Evolutionary conservation across 2,113 vertebrate genomes (phyloP), one percentile per base, ranked within the genome.

Genomic region (Reinhardtius hippoglossoides): DNA sequence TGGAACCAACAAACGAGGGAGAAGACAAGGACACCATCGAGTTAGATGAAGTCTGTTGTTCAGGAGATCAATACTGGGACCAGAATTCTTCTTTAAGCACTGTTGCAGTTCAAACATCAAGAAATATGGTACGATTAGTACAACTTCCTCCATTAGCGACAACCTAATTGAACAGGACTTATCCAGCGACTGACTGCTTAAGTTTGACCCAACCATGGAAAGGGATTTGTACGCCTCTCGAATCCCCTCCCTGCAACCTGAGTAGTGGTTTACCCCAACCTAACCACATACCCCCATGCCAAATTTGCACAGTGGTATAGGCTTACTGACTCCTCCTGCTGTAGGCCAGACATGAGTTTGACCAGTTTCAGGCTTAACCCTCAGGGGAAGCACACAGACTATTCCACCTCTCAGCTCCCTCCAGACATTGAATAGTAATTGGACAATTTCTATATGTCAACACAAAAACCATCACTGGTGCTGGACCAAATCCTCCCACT

Each of bases 401-500:
- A 67, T 59, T 86, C 81, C 72, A 83, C 60, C 40, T 40, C 52
- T 69, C 21, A 65, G 67, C 58, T 57, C 37, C 56, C 26, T 74
- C 56, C 37, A 74, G 68, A 85, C 69, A 52, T 69, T 26, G 27
- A 58, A 79, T 59, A 75, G 66, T 72, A 71, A 67, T 76, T 71
- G 62, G 66, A 74, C 71, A 58, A 27, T 82, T 71, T 71, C 23
- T 46, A 18, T 58, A 50, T 52, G 40, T 71, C 76, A 79, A 76
- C 66, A 82, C 59, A 55, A 79, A 72, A 69, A 66, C 14, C 81
- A 65, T 67, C 20, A 78, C 35, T 81, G 50, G 69, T 83, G 72
- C 75, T 81, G 84, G 83, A 91, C 81, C 82, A 88, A 90, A 76
- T 76, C 35, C 65, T 78, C 62, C 67, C 56, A 68, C 75, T 83